A percentile compares a stretch with the other conserved stretches of the same genome.
Conservation (phyloP, 2,797 vertebrate genomes). For the Sylvia borin region DNA sequence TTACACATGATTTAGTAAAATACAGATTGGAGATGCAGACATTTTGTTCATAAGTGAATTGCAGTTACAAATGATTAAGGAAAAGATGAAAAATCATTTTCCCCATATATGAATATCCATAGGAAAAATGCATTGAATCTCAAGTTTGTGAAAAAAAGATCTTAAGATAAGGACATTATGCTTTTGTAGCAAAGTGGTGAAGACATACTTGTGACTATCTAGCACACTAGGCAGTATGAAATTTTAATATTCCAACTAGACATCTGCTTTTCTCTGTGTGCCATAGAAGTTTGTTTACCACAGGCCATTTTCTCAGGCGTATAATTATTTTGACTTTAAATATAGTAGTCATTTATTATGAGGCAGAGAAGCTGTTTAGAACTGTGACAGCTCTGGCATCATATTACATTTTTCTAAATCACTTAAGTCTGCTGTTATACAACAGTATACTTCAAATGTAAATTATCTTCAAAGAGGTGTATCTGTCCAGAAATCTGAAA, state of each 20-base stretch:
- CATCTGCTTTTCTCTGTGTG: neutral
- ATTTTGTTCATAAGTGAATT: neutral
- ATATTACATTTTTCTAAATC: conserved; percentile 57
- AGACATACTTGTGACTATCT: neutral
- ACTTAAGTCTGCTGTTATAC: conserved; percentile 41
- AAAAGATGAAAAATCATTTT: neutral
- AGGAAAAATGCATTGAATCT: neutral
- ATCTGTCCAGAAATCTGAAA: neutral
- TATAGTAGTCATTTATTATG: conserved; percentile 66
- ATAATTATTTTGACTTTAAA: conserved; percentile 75
- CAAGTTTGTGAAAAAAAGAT: neutral
- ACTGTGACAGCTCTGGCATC: conserved; percentile 75
- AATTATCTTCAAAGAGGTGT: neutral
- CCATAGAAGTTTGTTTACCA: conserved; percentile 46
- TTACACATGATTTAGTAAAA: neutral
- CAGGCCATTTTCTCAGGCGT: conserved; percentile 45
- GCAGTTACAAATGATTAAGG: neutral
- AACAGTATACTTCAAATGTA: neutral
- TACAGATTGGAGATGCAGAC: neutral
- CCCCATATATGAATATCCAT: neutral
- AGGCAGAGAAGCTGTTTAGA: conserved; percentile 72
- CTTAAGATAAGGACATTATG: neutral
- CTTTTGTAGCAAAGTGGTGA: neutral
- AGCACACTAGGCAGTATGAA: neutral
- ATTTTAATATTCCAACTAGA: conserved; percentile 52